Evolutionary conservation across 2,113 vertebrate species (phyloP), one percentile per base, ranked within the genome.

Genomic region (Melanotaenia duboulayi): DNA sequence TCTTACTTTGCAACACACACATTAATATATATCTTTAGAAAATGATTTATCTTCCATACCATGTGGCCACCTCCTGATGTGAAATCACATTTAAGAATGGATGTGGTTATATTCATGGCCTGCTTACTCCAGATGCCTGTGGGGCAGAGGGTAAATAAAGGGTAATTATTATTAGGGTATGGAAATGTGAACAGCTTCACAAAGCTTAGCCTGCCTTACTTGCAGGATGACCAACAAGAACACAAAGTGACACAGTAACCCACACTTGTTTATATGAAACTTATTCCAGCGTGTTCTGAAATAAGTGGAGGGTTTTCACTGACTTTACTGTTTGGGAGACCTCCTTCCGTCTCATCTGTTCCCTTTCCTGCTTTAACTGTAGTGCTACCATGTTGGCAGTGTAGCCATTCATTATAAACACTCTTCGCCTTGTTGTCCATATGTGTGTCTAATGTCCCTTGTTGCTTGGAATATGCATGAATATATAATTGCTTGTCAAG

Each of bases 131-230:
- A 70, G 59, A 40, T 82, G 82, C 56, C 73, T 79, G 76, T 59
- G 67, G 86, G 84, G 78, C 81, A 75, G 65, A 84, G 87, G 88
- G 73, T 76, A 88, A 84, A 75, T 48, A 58, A 60, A 85, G 81
- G 89, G 83, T 89, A 90, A 93, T 87, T 90, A 84, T 87, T 90
- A 84, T 87, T 83, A 89, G 81, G 80, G 51, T 84, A 77, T 75
- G 73, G 82, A 79, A 85, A 88, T 79, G 80, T 83, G 76, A 71
- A 89, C 69, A 65, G 71, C 71, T 82, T 81, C 78, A 89, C 61
- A 74, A 80, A 37, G 72, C 78, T 39, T 7, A 48, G 52, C 1
- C 49, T 72, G 61, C 39, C 76, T 71, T 65, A 52, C 66, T 78
- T 39, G 12, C 66, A 14, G 42, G 81, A 66, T 17, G 35, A 52